Evolutionary conservation across 2,888 invertebrate genomes (phyloP), one percentile per base, ranked within the genome.

Genomic region (Hydrotaea cyrtoneurina): DNA sequence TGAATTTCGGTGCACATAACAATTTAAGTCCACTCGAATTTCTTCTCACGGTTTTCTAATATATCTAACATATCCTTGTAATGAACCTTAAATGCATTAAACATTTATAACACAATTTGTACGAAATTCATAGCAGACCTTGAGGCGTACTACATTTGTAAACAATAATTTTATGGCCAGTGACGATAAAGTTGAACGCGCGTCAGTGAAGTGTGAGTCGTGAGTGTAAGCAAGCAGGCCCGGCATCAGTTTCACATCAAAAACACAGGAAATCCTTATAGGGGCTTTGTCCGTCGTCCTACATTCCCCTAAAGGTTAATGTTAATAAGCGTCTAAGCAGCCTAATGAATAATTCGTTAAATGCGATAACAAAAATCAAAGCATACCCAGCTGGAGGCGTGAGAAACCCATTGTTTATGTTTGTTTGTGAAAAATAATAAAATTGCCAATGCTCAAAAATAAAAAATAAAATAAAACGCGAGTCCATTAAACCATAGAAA

Each of bases 281-380:
- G n/a, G 62, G 17, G 62, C 59, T 15, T 15, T 15, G 62, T n/a
- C n/a, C 62, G 62, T 31, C 59, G 3, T 62, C 1, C 62, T n/a
- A 39, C 13, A 39, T n/a, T 3, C 31, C 31, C 50, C 4, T 10
- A 64, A 66, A 66, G 66, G 39, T 66, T 43, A 66, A 66, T 66
- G 43, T 19, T 66, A 31, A 66, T 39, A 39, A n/a, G 17, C 39
- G 19, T 36, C 64, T 64, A 21, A 36, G 64, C 64, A 8, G 19
- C 8, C 36, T 64, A 36, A 64, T 64, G 36, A n/a, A n/a, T 64
- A 64, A 64, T 64, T 17, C 64, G 36, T 5, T 31, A 36, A 62
- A 62, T 62, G 11, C 23, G 26, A 23, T 26, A 69, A 69, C 39
- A 19, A 11, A 31, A 69, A 69, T 69, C 69, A 69, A 17, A 46